phyloP scores from a whole-genome alignment of 2,797 vertebrate species.

The Alauda arvensis region DNA sequence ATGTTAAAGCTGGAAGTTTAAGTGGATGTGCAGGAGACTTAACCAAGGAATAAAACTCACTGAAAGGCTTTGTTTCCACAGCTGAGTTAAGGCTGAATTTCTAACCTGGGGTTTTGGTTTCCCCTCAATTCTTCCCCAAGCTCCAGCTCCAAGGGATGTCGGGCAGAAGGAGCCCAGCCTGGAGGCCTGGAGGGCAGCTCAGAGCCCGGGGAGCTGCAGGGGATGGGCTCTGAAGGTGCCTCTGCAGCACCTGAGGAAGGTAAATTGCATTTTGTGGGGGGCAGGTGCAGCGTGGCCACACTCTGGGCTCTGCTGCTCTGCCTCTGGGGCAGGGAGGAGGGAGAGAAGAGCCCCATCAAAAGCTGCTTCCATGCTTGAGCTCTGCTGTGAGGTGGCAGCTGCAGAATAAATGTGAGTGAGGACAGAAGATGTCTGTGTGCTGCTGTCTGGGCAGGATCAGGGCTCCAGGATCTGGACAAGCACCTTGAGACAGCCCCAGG shows the following conservation, averaged over 20 bases:
- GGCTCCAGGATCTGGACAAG: too few species aligned
- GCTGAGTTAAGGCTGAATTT: not conserved
- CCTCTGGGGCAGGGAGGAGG: not conserved
- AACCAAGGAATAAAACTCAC: not conserved
- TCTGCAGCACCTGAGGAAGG: conserved; percentile 81
- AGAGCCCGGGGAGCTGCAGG: conserved; percentile 66
- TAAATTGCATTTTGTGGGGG: not conserved
- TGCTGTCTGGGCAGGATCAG: not conserved
- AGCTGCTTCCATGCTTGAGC: not conserved
- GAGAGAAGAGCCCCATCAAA: not conserved
- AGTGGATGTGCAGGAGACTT: not conserved
- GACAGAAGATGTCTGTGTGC: not conserved
- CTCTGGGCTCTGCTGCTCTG: not conserved
- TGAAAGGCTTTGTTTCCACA: not conserved
- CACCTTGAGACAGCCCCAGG: not conserved
- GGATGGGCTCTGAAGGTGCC: conserved; percentile 69
- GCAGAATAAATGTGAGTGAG: not conserved
- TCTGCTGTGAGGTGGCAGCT: not conserved
- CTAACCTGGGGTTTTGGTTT: accelerated
- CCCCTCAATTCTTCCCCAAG: conserved; percentile 22
- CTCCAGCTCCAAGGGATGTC: conserved; percentile 63
- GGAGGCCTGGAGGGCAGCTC: conserved; percentile 74
- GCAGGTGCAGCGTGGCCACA: not conserved
- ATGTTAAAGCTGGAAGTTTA: not conserved
- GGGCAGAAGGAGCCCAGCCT: conserved; percentile 68